Evolutionary conservation across 2,113 vertebrate species (phyloP).

Genomic region (Scortum barcoo): DNA sequence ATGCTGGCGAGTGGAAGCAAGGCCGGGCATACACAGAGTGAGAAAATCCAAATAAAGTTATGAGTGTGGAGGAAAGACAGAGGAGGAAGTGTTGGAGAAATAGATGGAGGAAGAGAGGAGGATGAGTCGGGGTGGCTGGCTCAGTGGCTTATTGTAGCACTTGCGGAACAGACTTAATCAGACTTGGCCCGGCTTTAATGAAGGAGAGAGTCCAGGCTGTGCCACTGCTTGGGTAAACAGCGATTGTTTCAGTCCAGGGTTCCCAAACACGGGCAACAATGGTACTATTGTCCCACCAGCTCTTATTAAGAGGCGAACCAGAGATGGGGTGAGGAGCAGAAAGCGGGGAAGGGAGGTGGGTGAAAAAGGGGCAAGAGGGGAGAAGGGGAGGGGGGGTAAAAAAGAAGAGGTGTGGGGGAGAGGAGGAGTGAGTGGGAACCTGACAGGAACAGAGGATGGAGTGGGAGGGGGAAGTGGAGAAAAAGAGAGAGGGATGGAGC

Average conservation of each 20-base stretch:
- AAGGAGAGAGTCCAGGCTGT: conserved; percentile 83
- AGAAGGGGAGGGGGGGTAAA: conserved; percentile 21
- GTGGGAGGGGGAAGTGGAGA: conserved; percentile 32
- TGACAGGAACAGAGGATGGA: conserved; percentile 79
- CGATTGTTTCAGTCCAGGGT: conserved; percentile 88
- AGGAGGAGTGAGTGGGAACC: conserved; percentile 85
- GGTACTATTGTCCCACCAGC: conserved; percentile 88
- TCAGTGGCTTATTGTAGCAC: conserved; percentile 85
- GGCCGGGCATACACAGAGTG: conserved; percentile 52
- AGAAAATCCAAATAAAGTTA: conserved; percentile 60
- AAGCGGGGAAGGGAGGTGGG: conserved; percentile 62
- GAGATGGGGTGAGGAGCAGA: conserved; percentile 59
- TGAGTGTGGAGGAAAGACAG: conserved; percentile 47
- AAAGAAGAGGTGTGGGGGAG: conserved; percentile 27
- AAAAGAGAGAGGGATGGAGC: conserved; percentile 53
- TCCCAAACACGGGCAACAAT: conserved; percentile 88
- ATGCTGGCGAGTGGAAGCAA: conserved; percentile 65
- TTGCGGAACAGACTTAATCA: conserved; percentile 87
- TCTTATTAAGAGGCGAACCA: conserved; percentile 88
- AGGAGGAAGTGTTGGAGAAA: conserved; percentile 61
- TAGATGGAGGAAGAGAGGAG: conserved; percentile 54
- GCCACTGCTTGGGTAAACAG: conserved; percentile 90
- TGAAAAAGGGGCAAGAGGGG: conserved; percentile 59
- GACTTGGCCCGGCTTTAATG: conserved; percentile 88
- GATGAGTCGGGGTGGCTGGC: conserved; percentile 70